phyloP scores from a whole-genome alignment of 2,888 invertebrate genomes.

The Piscicola geometra region DNA sequence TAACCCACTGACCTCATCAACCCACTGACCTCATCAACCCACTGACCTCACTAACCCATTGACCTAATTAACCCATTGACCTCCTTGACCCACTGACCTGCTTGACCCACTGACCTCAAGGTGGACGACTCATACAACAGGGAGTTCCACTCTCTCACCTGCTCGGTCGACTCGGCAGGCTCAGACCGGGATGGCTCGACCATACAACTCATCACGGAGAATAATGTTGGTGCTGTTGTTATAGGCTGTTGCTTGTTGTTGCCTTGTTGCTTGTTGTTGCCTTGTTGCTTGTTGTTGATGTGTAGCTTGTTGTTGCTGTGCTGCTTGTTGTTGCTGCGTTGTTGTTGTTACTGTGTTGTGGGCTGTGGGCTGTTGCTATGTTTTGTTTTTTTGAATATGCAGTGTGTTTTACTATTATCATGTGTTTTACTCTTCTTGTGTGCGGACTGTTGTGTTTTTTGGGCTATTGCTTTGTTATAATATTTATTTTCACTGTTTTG shows the following conservation, averaged over 20 bases:
- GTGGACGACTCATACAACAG: conserved; percentile 24
- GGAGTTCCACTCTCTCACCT: conserved; percentile 27
- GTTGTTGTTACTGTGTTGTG: background rate
- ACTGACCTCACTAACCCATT: too few species aligned
- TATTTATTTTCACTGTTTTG: too few species aligned
- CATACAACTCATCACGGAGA: conserved; percentile 24
- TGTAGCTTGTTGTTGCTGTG: background rate
- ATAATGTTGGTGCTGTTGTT: background rate
- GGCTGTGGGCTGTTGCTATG: background rate
- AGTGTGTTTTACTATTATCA: background rate
- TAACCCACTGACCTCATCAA: too few species aligned
- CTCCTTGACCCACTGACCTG: background rate
- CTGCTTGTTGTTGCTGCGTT: background rate
- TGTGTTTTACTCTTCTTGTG: background rate
- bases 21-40: too few species aligned
- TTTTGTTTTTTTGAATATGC: background rate
- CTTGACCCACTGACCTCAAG: background rate
- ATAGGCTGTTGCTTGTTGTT: background rate
- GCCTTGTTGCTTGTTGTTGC: too few species aligned
- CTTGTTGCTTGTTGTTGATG: too few species aligned
- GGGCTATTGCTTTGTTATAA: background rate
- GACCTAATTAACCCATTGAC: too few species aligned
- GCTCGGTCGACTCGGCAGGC: conserved; percentile 24
- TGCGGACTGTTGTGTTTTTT: background rate
- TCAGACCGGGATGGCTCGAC: conserved; percentile 33